Percentiles rank a stretch among this genome's conserved stretches.
These are phyloP conservation scores for Lepidocyrtinus sp. DNA, from an alignment of 2,888 invertebrate species.

Conservation along the genomic window DNA sequence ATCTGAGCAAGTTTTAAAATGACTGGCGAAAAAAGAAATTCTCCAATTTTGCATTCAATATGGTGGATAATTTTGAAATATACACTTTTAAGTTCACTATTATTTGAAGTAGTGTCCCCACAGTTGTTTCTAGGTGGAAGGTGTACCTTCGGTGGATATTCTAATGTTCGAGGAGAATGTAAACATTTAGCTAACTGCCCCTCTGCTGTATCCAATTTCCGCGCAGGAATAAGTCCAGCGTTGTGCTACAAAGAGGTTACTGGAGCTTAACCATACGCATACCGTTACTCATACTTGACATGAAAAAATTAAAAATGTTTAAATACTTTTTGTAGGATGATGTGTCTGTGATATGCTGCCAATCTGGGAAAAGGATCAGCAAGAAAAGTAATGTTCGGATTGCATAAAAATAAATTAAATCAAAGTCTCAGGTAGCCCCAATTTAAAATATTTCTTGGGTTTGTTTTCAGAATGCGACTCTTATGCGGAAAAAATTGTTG, in stretches of 20 bases:
- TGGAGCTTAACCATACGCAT: too few species aligned
- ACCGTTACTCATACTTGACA: too few species aligned
- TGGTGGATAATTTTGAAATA: constrained; percentile 4
- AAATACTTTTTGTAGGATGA: too few species aligned
- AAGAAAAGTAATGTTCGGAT: not conserved
- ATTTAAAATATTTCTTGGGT: not conserved
- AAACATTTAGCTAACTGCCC: constrained; percentile 36
- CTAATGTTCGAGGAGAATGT: constrained; percentile 28
- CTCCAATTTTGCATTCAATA: not conserved
- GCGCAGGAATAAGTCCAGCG: constrained; percentile 39
- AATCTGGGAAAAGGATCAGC: not conserved
- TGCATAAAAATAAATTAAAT: not conserved
- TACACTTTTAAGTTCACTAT: not conserved
- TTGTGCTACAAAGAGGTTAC: constrained; percentile 31
- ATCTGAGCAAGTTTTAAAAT: too few species aligned
- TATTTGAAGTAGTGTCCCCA: not conserved
- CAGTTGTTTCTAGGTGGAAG: constrained; percentile 18
- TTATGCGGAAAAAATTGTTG: constrained; percentile 15
- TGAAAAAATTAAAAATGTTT: too few species aligned
- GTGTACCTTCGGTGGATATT: constrained; percentile 30
- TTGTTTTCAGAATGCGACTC: constrained; percentile 21
- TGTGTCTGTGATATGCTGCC: not conserved
- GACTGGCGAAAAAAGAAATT: constrained; percentile 1
- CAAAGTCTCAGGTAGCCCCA: too few species aligned
- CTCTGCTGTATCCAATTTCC: constrained; percentile 38